Conservation (phyloP, 2,888 invertebrate species). For the Caenorhabditis sp. region DNA sequence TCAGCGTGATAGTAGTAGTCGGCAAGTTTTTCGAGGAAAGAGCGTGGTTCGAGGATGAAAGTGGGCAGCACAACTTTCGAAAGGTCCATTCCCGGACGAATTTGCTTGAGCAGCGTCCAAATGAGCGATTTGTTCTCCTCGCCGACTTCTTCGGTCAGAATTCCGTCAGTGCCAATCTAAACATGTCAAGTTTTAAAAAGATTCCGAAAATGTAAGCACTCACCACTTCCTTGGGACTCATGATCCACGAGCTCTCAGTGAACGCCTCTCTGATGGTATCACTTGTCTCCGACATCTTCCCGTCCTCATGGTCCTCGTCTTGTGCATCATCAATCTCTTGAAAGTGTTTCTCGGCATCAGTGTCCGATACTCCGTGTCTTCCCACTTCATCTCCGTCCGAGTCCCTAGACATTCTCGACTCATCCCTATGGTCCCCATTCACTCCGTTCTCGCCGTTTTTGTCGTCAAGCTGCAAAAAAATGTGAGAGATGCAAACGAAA, state of each 20-base stretch:
- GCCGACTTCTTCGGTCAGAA: conserved; percentile 90
- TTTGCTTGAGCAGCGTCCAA: conserved; percentile 94
- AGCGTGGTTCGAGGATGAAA: conserved; percentile 96
- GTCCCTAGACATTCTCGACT: conserved; percentile 46
- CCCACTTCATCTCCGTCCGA: conserved; percentile 60
- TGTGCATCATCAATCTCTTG: conserved; percentile 58
- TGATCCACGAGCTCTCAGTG: conserved; percentile 63
- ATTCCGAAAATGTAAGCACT: conserved; percentile 9
- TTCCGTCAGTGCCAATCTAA: conserved; percentile 79
- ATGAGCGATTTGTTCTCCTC: conserved; percentile 95
- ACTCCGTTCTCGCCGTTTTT: conserved; percentile 42
- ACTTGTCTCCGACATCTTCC: conserved; percentile 62
- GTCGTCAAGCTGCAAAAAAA: conserved; percentile 41
- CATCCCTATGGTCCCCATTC: conserved; percentile 22
- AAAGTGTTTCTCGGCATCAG: conserved; percentile 75
- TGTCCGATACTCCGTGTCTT: conserved; percentile 57
- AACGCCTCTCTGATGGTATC: conserved; percentile 46
- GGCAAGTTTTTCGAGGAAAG: conserved; percentile 98
- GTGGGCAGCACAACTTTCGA: conserved; percentile 96
- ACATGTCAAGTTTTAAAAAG: conserved; percentile 24
- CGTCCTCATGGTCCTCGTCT: conserved; percentile 81
- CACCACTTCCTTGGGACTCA: conserved; percentile 60
- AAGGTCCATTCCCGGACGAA: conserved; percentile 95
- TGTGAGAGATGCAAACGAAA: background rate
- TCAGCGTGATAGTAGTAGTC: conserved; percentile 98